phyloP scores from a whole-genome alignment of 1,140 invertebrate species.

The Caenorhabditis latens region DNA sequence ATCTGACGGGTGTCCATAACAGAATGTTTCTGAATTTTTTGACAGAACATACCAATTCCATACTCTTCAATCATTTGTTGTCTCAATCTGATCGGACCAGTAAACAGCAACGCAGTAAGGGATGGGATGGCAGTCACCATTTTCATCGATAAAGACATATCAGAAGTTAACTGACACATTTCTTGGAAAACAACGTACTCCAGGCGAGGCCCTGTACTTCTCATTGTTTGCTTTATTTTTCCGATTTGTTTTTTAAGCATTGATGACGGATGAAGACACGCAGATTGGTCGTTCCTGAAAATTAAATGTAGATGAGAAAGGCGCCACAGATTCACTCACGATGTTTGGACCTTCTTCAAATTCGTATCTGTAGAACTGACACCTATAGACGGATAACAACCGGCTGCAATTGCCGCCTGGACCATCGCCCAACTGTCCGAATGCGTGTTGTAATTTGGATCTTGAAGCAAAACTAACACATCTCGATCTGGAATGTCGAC shows the following conservation, averaged over 20 bases:
- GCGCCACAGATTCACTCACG: constrained; percentile 20
- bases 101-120: constrained; percentile 71
- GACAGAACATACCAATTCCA: not conserved
- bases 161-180: constrained; percentile 66
- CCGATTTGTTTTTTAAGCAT: constrained; percentile 69
- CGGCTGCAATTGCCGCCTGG: constrained; percentile 76
- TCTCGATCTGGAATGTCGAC: constrained; percentile 57
- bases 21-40: not conserved
- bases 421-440: constrained; percentile 75
- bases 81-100: constrained; percentile 63
- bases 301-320: not conserved
- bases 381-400: constrained; percentile 76
- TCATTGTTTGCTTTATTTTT: not conserved
- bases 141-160: constrained; percentile 63
- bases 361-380: constrained; percentile 68
- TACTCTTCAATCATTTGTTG: constrained; percentile 64
- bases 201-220: constrained; percentile 64
- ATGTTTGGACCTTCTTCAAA: constrained; percentile 73
- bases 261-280: constrained; percentile 71
- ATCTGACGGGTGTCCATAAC: too few relatives aligned
- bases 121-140: constrained; percentile 74
- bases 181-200: constrained; percentile 75
- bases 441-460: constrained; percentile 64
- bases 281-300: constrained; percentile 59
- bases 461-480: constrained; percentile 66